phyloP scores from a whole-genome alignment of 2,797 vertebrate genomes.

The Chelidonichthys spinosus region DNA sequence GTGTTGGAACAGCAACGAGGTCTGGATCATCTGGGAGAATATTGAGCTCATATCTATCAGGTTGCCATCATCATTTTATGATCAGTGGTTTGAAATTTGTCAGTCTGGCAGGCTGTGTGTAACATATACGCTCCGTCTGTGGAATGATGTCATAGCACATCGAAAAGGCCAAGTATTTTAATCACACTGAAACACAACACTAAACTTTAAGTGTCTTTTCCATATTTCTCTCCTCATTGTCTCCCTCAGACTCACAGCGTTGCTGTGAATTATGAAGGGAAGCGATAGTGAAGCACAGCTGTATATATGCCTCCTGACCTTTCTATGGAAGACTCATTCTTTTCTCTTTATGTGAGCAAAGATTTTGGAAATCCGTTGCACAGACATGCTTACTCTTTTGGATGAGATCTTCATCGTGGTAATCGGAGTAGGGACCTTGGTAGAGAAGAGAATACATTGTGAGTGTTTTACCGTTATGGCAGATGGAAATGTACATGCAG shows the following conservation, averaged over 20 bases:
- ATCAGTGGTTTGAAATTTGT: conserved; percentile 69
- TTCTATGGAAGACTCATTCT: conserved; percentile 20
- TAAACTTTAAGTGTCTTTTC: conserved; percentile 50
- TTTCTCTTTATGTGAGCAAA: conserved; percentile 32
- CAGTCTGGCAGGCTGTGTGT: conserved; percentile 54
- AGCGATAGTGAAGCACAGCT: conserved; percentile 33
- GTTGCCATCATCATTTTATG: conserved; percentile 56
- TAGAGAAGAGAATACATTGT: conserved; percentile 41
- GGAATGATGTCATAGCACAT: conserved; percentile 52
- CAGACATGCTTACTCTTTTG: conserved; percentile 90
- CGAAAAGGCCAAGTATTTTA: conserved; percentile 55
- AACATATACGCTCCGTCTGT: conserved; percentile 52
- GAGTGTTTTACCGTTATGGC: conserved; percentile 9
- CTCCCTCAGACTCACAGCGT: conserved; percentile 25
- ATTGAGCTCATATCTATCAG: conserved; percentile 56
- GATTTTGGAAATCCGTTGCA: conserved; percentile 22
- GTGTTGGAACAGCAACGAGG: conserved; percentile 34
- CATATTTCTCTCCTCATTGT: conserved; percentile 56
- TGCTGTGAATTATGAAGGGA: conserved; percentile 44
- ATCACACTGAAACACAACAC: conserved; percentile 62
- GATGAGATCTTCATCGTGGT: conserved; percentile 99
- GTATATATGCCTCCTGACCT: conserved; percentile 26
- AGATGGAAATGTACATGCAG: not conserved
- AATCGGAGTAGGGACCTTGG: conserved; percentile 92
- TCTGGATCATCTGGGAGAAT: conserved; percentile 33